phyloP scores from a whole-genome alignment of 2,113 vertebrate species.

The Coreoperca whiteheadi region DNA sequence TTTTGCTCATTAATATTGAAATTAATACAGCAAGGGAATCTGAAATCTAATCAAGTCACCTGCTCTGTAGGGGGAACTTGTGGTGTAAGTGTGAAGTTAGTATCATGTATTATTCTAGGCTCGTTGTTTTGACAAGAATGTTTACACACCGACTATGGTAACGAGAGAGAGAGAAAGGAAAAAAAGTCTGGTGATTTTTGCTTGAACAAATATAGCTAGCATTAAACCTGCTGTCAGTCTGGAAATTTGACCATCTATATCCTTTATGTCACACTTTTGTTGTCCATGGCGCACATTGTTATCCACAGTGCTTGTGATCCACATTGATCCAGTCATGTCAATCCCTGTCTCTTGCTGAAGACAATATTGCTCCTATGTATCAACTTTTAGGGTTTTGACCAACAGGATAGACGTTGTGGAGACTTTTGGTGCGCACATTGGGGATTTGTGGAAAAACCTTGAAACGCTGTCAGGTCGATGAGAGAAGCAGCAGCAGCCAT shows the following conservation, averaged over 20 bases:
- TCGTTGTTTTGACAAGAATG: not conserved
- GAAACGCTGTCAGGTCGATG: slow-evolving; percentile 65
- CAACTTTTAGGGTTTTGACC: slow-evolving; percentile 49
- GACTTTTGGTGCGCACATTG: slow-evolving; percentile 34
- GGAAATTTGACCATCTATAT: not conserved
- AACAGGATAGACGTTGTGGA: slow-evolving; percentile 46
- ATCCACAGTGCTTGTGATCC: slow-evolving; percentile 56
- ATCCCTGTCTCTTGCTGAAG: slow-evolving; percentile 60
- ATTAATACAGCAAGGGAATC: slow-evolving; percentile 18
- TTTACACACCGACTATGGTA: not conserved
- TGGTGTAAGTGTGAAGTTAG: slow-evolving; percentile 10
- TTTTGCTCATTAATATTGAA: slow-evolving; percentile 30
- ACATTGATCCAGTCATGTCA: slow-evolving; percentile 59
- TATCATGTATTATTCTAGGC: not conserved
- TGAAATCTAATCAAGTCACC: slow-evolving; percentile 19
- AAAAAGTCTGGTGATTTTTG: not conserved
- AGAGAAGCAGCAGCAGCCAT: slow-evolving; percentile 50
- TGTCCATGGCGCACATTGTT: slow-evolving; percentile 36
- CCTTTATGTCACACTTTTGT: not conserved
- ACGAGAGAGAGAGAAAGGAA: not conserved
- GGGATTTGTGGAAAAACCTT: slow-evolving; percentile 67
- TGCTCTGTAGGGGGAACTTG: slow-evolving; percentile 26
- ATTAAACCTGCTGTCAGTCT: not conserved
- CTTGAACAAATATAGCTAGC: not conserved
- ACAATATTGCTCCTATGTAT: slow-evolving; percentile 62